Evolutionary conservation across 2,888 invertebrate species (phyloP), one percentile per base, ranked within the genome.

Genomic region (Apamea monoglypha): DNA sequence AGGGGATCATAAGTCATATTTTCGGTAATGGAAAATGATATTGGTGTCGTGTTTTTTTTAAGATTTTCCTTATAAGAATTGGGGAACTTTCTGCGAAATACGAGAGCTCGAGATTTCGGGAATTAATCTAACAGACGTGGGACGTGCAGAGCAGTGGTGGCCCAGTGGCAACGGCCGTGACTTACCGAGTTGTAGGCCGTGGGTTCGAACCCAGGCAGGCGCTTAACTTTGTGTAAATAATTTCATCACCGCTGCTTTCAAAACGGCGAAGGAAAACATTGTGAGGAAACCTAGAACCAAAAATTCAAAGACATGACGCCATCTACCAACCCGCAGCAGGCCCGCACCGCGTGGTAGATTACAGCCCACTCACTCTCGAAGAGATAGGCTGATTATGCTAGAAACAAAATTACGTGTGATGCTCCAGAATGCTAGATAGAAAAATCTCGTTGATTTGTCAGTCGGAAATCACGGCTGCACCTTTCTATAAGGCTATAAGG

Each of bases 1-100:
- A 3, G 16, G 16, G 64, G 29, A 63, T 83, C 79, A 78, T 82
- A 82, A 78, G 40, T 82, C 32, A 69, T 75, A 85, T 85, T 82
- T 75, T 74, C 36, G 29, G 63, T 77, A 77, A 72, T 76, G 68
- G 86, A 76, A 83, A 74, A 80, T 76, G 0, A 25, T 71, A 64
- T 47, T 70, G 32, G 14, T 47, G 0, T 21, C 50, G 21, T 44
- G 40, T 76, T 70, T 36, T 25, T 36, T 25, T 59, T 25, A n/a
- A 50, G 6, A 8, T 40, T 63, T 56, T 56, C 18, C 25, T 61
- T n/a, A 10, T 2, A 53, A 14, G 21, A 29, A 47, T 18, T 18
- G 16, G 8, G n/a, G 5, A 50, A 29, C 40, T 29, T 29, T 50
- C 21, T 25, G 6, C 40, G 8, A 71, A 53, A 36, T 40, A 1